These are phyloP conservation scores for Palythoa heliodiscus DNA, from an alignment of 92 coral and sea anemone genomes.

Conservation along the genomic window DNA sequence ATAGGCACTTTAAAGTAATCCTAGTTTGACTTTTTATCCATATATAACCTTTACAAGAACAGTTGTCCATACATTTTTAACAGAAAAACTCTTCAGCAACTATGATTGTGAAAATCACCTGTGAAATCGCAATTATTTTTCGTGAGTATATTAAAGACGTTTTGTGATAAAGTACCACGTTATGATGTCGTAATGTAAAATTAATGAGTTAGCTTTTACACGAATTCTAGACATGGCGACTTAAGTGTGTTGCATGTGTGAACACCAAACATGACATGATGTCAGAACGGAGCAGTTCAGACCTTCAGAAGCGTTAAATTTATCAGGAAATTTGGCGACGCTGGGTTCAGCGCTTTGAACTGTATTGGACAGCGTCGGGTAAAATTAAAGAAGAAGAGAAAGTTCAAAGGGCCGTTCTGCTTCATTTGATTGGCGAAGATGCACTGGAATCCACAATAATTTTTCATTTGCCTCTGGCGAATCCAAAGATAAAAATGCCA, in stretches of 20 bases:
- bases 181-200: not conserved
- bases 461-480: slow-evolving; percentile 33
- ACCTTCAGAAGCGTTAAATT: slow-evolving; percentile 25
- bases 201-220: not conserved
- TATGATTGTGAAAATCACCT: too few relatives aligned
- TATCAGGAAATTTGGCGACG: slow-evolving; percentile 37
- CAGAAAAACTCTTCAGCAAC: slow-evolving; percentile 20
- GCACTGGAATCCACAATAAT: slow-evolving; percentile 43
- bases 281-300: slow-evolving; percentile 29
- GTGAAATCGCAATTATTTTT: slow-evolving; percentile 29
- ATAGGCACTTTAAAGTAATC: slow-evolving; percentile 31
- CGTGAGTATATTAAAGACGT: too few relatives aligned
- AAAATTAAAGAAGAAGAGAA: slow-evolving; percentile 27
- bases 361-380: slow-evolving; percentile 32
- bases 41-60: slow-evolving; percentile 23
- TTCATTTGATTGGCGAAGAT: slow-evolving; percentile 39
- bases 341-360: slow-evolving; percentile 39
- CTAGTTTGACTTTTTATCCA: not conserved
- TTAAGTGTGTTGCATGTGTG: not conserved
- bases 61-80: slow-evolving; percentile 30
- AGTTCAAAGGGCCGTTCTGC: slow-evolving; percentile 27
- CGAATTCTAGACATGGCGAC: not conserved
- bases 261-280: slow-evolving; percentile 28
- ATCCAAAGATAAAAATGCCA: slow-evolving; percentile 25
- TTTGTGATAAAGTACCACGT: slow-evolving; percentile 18